Evolutionary conservation across 2,113 vertebrate genomes (phyloP).

Genomic region (Percopsis transmontana): DNA sequence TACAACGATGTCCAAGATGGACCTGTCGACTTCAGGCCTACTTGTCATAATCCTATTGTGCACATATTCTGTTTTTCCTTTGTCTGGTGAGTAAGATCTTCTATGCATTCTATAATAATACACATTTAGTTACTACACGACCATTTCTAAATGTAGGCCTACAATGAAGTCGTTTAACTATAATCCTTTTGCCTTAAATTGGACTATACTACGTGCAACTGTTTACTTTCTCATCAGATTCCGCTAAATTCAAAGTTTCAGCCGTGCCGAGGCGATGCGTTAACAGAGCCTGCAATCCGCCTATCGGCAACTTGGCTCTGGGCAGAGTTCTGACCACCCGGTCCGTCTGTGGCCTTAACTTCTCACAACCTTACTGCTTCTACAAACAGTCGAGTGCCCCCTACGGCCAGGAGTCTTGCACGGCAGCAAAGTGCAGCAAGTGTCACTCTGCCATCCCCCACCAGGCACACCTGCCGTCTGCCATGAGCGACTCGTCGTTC

Average conservation of each 20-base stretch:
- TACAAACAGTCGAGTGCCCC: slow-evolving; percentile 60
- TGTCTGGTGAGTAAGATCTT: slow-evolving; percentile 53
- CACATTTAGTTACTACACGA: too few species aligned
- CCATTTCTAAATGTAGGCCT: too few species aligned
- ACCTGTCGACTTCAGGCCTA: slow-evolving; percentile 38
- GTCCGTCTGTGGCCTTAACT: slow-evolving; percentile 79
- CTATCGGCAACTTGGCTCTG: slow-evolving; percentile 87
- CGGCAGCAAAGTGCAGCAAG: slow-evolving; percentile 70
- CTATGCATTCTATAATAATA: too few species aligned
- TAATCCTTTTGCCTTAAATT: too few species aligned
- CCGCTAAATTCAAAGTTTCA: slow-evolving; percentile 55
- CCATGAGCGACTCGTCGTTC: slow-evolving; percentile 95
- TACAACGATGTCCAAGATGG: slow-evolving; percentile 42
- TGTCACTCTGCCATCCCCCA: slow-evolving; percentile 73
- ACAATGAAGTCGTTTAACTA: too few species aligned
- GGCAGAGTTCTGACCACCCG: slow-evolving; percentile 80
- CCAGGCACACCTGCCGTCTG: slow-evolving; percentile 82
- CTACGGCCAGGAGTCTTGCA: slow-evolving; percentile 68
- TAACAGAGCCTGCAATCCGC: slow-evolving; percentile 86
- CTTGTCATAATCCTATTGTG: slow-evolving; percentile 49
- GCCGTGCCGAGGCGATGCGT: slow-evolving; percentile 74
- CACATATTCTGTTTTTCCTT: slow-evolving; percentile 41
- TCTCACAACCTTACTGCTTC: slow-evolving; percentile 80
- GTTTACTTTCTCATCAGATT: slow-evolving; percentile 17
- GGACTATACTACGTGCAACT: neutral